Percentiles rank a stretch among this genome's conserved stretches.
phyloP scores from a whole-genome alignment of 2,888 invertebrate genomes.

The Lochmaea capreae region DNA sequence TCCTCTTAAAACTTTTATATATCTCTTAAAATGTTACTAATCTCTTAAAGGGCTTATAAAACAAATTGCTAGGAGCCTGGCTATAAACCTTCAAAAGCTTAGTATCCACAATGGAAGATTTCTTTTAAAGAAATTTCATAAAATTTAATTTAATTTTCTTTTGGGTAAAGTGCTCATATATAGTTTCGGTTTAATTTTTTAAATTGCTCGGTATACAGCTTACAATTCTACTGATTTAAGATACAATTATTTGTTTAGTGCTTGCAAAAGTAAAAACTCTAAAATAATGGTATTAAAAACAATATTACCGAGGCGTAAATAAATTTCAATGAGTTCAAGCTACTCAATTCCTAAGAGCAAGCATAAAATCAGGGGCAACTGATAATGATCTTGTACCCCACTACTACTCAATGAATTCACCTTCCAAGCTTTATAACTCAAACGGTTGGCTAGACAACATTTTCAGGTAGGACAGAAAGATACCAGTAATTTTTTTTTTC shows the following conservation, averaged over 20 bases:
- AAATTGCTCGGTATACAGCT: background rate
- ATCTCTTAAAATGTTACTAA: constrained; percentile 25
- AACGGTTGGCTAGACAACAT: no score
- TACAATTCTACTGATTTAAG: background rate
- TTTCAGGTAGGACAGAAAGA: background rate
- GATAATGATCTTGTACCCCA: no score
- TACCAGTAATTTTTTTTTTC: no score
- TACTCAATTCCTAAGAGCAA: no score
- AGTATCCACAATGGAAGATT: constrained; percentile 22
- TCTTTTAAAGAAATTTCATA: constrained; percentile 24
- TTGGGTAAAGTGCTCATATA: constrained; percentile 1
- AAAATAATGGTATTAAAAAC: background rate
- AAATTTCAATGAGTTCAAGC: no score
- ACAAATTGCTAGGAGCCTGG: constrained; percentile 21
- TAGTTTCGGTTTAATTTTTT: constrained; percentile 3
- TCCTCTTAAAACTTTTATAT: constrained; percentile 30
- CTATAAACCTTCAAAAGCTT: constrained; percentile 25
- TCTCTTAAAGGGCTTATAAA: constrained; percentile 26
- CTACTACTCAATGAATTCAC: no score
- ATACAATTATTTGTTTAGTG: background rate
- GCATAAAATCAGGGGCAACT: no score
- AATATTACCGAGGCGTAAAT: background rate
- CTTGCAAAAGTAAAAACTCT: background rate
- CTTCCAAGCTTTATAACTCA: no score
- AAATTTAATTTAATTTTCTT: constrained; percentile 21